Conservation (phyloP, 2,797 vertebrate genomes). For the Falco rusticolus region DNA sequence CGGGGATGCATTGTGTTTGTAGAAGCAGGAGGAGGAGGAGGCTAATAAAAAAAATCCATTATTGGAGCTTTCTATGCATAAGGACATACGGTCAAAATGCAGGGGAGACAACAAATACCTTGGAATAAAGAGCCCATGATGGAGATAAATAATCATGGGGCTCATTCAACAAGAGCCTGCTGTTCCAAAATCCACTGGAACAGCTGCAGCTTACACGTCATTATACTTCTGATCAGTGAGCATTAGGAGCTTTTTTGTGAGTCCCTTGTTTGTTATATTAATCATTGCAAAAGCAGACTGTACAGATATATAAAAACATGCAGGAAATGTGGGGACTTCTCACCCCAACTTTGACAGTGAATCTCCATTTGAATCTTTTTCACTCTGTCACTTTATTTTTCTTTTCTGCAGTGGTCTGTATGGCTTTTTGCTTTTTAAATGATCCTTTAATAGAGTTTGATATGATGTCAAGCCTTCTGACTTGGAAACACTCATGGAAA, state of each 20-base stretch:
- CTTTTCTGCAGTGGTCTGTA: not conserved
- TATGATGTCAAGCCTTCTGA: not conserved
- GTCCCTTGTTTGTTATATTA: constrained; percentile 60
- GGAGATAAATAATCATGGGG: constrained; percentile 66
- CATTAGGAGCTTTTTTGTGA: constrained; percentile 57
- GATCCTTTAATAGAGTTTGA: not conserved
- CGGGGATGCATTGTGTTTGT: not conserved
- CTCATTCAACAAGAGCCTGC: constrained; percentile 59
- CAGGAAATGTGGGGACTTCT: not conserved
- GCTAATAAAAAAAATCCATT: constrained; percentile 55
- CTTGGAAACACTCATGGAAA: not conserved
- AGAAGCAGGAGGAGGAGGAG: constrained; percentile 47
- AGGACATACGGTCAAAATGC: constrained; percentile 51
- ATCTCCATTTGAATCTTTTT: not conserved
- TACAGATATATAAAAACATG: not conserved
- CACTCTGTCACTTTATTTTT: not conserved
- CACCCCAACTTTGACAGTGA: not conserved
- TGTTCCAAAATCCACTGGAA: constrained; percentile 64
- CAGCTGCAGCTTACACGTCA: constrained; percentile 60
- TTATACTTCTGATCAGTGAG: constrained; percentile 57
- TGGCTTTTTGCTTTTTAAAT: not conserved
- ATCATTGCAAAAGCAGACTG: constrained; percentile 45
- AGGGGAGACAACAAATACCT: constrained; percentile 45
- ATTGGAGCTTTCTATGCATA: constrained; percentile 3
- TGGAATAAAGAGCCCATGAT: constrained; percentile 57